Evolutionary conservation across 2,113 vertebrate species (phyloP), one percentile per base, ranked within the genome.

Genomic region (Clarias gariepinus): DNA sequence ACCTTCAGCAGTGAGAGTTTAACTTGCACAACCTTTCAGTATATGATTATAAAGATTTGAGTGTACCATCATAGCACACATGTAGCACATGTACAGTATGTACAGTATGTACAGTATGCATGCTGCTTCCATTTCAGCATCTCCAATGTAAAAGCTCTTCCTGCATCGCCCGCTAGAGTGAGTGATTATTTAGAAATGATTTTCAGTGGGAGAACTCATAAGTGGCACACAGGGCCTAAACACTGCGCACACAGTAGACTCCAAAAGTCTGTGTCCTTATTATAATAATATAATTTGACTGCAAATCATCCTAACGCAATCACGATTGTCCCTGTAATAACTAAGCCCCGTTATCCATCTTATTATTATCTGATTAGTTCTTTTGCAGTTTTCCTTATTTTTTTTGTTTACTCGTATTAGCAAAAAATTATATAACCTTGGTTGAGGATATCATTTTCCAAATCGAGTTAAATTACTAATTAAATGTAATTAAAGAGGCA

Each of bases 311-410:
- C 41, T 2, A 52, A 47, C 12, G 4, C 69, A 25, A 11, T 52
- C 41, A 52, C 13, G 52, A 52, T 52, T 52, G 73, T 11, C 47
- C 25, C 73, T 76, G 73, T 52, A 76, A 76, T 52, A 76, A 74
- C 71, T 74, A 25, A 52, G 21, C 21, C 41, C 19, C 52, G 73
- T 13, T 25, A 76, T 52, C 13, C 11, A 13, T 25, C 41, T 52
- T 52, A 76, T 76, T 76, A 41, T 76, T 76, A 76, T 76, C 73
- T 25, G 71, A 74, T 74, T 47, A 47, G 9, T 25, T 47, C 19
- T 47, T 25, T 47, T 74, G 71, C 36, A 47, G 36, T 74, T 74
- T 71, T 6, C 68, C 15, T 36, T 18, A 36, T 58, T 58, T 47
- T 33, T 33, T 33, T 33, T 36, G 12, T 33, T 73, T 73, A 23